These are phyloP conservation scores for Chalcis sispes DNA, from an alignment of 2,888 invertebrate genomes.

Conservation along the genomic window DNA sequence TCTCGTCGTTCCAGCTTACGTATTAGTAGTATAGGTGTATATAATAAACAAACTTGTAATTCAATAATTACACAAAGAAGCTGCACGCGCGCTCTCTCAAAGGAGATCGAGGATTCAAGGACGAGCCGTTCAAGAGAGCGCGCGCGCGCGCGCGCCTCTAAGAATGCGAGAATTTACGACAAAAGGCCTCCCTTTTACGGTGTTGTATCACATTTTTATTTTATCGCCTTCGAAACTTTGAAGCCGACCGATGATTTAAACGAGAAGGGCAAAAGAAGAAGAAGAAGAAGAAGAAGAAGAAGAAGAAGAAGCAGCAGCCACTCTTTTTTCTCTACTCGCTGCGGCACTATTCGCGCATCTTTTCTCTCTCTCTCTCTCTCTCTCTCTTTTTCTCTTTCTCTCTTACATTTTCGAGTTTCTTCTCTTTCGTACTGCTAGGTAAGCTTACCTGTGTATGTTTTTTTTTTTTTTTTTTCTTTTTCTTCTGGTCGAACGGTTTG, in stretches of 20 bases:
- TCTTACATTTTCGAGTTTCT: not conserved
- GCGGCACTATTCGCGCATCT: constrained; percentile 9
- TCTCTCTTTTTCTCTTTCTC: not conserved
- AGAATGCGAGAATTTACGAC: constrained; percentile 59
- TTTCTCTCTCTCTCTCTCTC: not conserved
- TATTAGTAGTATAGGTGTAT: not conserved
- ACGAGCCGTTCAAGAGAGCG: too few relatives aligned
- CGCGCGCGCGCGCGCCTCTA: constrained; percentile 35
- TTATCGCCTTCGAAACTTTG: constrained; percentile 55
- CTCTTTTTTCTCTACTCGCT: not conserved
- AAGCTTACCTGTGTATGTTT: not conserved
- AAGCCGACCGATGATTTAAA: constrained; percentile 56
- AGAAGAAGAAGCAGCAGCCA: not conserved
- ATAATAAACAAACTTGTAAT: constrained; percentile 48
- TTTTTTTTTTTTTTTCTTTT: constrained; percentile 8
- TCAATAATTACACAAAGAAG: constrained; percentile 54
- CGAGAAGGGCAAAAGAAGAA: constrained; percentile 27
- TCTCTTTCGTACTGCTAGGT: too few relatives aligned
- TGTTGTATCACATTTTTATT: constrained; percentile 56
- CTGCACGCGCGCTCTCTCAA: constrained; percentile 12
- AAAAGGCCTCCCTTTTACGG: constrained; percentile 54
- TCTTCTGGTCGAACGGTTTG: not conserved
- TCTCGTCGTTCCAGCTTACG: not conserved
- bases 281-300: too few relatives aligned
- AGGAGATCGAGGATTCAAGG: constrained; percentile 4